Evolutionary conservation across 2,113 vertebrate species (phyloP), one percentile per base, ranked within the genome.

Genomic region (Mormyrus iriodes): DNA sequence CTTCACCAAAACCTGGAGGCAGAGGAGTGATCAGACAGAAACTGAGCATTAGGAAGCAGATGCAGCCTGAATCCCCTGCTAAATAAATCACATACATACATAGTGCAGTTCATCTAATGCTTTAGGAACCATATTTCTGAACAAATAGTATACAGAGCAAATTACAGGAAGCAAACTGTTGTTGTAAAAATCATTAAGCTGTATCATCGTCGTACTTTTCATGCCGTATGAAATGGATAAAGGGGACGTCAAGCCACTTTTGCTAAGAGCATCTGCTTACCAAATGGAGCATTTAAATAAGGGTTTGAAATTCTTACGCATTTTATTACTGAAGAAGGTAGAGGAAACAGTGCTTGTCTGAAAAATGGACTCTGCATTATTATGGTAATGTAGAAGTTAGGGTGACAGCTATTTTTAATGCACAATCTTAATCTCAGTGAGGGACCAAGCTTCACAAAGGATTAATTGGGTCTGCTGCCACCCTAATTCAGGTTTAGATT

Each of bases 291-390:
- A 79, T 21, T 1, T 6, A 61, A 87, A n/a, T 61, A 87, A 88
- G 17, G 31, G 88, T 35, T 51, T 88, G 85, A 31, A 65, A 88
- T 69, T 24, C 10, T 2, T 31, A 31, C 35, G 0, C 15, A 52
- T 52, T 88, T 73, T 52, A 88, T 84, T 84, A 91, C 88, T 88
- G 89, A 79, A 87, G 61, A 85, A 79, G 91, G 90, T 90, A 46
- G 79, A 84, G 17, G 51, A 15, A 17, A 51, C 79, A 92, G 92
- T 92, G 90, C 90, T 90, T 92, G 31, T 69, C 61, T 90, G 93
- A 90, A 94, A 93, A 93, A 94, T 94, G 94, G 92, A 95, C 94
- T n/a, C n/a, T 92, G 92, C 92, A 93, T 94, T 93, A 94, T 94
- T 94, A 94, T 95, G 93, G 93, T 94, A 91, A 93, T 46, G 90